Evolutionary conservation across 2,888 invertebrate genomes (phyloP).

Genomic region (Eumacrocentrus americanus): DNA sequence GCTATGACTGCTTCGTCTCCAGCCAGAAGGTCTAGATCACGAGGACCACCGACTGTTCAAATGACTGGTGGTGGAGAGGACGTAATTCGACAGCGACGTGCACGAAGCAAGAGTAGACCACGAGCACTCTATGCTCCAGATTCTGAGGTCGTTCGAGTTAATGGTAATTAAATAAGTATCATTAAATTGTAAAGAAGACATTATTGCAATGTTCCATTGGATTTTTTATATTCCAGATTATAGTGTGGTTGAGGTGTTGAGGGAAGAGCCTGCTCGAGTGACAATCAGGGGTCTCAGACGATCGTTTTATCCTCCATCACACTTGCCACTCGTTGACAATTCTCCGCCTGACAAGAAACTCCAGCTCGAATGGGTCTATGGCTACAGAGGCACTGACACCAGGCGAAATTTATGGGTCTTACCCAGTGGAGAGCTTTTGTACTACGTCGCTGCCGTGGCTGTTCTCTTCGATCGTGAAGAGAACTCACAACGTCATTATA

Average conservation of each 20-base stretch:
- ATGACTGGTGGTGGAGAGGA: slow-evolving; percentile 60
- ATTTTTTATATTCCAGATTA: slow-evolving; percentile 67
- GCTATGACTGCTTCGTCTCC: slow-evolving; percentile 65
- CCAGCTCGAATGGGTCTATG: slow-evolving; percentile 94
- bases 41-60: slow-evolving; percentile 64
- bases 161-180: slow-evolving; percentile 62
- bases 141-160: slow-evolving; percentile 79
- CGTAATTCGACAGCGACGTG: slow-evolving; percentile 67
- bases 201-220: neutral
- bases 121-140: slow-evolving; percentile 84
- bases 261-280: slow-evolving; percentile 84
- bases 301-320: slow-evolving; percentile 86
- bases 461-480: slow-evolving; percentile 86
- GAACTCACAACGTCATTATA: slow-evolving; percentile 88
- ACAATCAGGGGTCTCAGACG: slow-evolving; percentile 82
- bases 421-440: slow-evolving; percentile 90
- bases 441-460: slow-evolving; percentile 91
- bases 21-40: slow-evolving; percentile 70
- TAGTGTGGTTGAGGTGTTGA: slow-evolving; percentile 81
- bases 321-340: slow-evolving; percentile 84
- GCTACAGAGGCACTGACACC: slow-evolving; percentile 91
- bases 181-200: neutral
- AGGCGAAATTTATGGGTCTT: slow-evolving; percentile 89
- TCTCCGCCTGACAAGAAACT: slow-evolving; percentile 87
- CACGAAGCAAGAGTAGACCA: slow-evolving; percentile 84